phyloP scores from a whole-genome alignment of 2,888 invertebrate genomes.

The Minunthozetes semirufus region DNA sequence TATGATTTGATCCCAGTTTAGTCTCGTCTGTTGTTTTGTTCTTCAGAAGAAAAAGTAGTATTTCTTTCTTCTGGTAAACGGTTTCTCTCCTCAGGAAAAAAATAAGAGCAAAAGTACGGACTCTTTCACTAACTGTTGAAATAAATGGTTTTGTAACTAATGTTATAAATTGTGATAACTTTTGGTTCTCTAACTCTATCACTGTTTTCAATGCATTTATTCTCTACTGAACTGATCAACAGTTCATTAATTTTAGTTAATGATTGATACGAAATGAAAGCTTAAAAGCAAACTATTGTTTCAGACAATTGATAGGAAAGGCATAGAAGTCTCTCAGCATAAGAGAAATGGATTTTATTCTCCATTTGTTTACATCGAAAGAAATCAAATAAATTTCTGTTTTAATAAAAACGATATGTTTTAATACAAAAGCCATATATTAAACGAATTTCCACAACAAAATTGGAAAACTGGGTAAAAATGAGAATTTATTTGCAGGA shows the following conservation, averaged over 20 bases:
- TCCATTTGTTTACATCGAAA: background rate
- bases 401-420: background rate
- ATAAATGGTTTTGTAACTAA: conserved; percentile 2
- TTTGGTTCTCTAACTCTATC: background rate
- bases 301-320: conserved; percentile 1
- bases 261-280: conserved; percentile 10
- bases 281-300: conserved; percentile 13
- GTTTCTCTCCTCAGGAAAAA: no score
- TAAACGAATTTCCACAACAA: no score
- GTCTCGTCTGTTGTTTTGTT: no score
- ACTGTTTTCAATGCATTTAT: background rate
- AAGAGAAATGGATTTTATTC: background rate
- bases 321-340: background rate
- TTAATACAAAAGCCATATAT: no score
- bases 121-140: background rate
- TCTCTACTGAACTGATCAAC: conserved; percentile 11
- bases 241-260: conserved; percentile 11
- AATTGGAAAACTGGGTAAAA: no score
- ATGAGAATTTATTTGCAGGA: no score
- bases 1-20: no score
- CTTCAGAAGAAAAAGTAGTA: no score
- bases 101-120: background rate
- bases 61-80: no score
- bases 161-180: conserved; percentile 1
- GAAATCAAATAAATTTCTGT: background rate